These are phyloP conservation scores for Decapterus maruadsi DNA, from an alignment of 2,797 vertebrate species.

Conservation along the genomic window DNA sequence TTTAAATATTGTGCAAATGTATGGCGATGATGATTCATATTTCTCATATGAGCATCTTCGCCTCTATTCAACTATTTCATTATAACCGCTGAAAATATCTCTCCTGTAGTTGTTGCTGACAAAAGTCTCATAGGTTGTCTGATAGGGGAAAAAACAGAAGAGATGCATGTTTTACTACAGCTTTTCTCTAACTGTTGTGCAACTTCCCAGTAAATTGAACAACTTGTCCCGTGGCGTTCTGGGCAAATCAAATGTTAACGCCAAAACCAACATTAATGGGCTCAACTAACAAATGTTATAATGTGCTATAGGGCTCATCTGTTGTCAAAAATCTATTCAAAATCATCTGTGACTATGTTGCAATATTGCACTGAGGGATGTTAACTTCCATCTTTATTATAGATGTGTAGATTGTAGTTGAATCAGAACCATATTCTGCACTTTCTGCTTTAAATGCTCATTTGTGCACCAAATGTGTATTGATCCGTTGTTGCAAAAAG, in stretches of 20 bases:
- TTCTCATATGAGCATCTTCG: neutral
- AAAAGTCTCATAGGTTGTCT: neutral
- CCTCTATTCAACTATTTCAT: slow-evolving; percentile 2
- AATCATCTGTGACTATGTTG: neutral
- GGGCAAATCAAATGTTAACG: no score
- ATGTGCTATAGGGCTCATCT: no score
- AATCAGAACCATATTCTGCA: neutral
- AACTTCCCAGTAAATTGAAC: neutral
- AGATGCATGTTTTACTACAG: no score
- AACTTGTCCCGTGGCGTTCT: neutral
- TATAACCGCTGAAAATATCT: slow-evolving; percentile 12
- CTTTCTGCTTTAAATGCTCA: neutral
- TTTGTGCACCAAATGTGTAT: neutral
- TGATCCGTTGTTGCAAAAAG: neutral
- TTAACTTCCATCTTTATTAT: neutral
- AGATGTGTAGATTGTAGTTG: neutral
- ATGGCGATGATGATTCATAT: neutral
- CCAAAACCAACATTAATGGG: no score
- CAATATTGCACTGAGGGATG: neutral
- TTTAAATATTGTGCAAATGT: no score
- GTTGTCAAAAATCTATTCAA: no score
- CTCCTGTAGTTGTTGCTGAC: neutral
- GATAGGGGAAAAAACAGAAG: no score
- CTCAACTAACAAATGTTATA: no score
- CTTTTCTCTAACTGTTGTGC: neutral